Base-by-base conservation (phyloP, 2,113 vertebrate species). In the Xiphophorus hellerii region DNA sequence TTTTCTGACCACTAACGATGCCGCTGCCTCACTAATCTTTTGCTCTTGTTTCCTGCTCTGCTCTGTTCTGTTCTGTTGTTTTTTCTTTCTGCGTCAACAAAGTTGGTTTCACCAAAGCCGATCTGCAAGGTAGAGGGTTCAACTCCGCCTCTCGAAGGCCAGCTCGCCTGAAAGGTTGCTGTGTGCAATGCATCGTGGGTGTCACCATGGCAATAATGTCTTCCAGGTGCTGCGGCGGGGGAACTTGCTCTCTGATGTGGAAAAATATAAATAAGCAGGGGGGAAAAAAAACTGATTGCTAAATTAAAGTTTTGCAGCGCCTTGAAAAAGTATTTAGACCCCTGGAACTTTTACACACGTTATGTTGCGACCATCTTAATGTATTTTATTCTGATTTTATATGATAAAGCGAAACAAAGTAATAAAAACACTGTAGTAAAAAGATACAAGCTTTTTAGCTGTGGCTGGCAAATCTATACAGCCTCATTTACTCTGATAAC, bases 101-200 rank as follows among this genome's bases (percentile, higher is more conserved):
- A 99, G 97, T 98, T 96, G 95, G 95, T 91, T 98, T 98, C 95
- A 97, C 96, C 96, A 99, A 98, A 98, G 97, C 97, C 94, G 96
- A 98, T 93, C 96, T 98, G 87, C 96, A 98, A 98, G 97, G 96
- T 98, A 97, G 96, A 96, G 94, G 94, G 95, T 93, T 92, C 76
- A 84, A 92, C 93, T 90, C 92, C 92, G 77, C 87, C 89, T 90
- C 87, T 71, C 54, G 20, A 84, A 88, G 89, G 76, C 93, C 94
- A 95, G 87, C 86, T 85, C 70, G 90, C 87, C 88, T 95, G 93
- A 96, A 95, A 95, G 92, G 72, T 92, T 95, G 90, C 87, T 93
- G 89, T 94, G 88, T 95, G 93, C 94, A 93, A 95, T 90, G 87
- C 90, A 90, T 94, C 60, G 63, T 94, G 90, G 91, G 83, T 93